Evolutionary conservation across 2,888 invertebrate genomes (phyloP).

Genomic region (Acleris cristana): DNA sequence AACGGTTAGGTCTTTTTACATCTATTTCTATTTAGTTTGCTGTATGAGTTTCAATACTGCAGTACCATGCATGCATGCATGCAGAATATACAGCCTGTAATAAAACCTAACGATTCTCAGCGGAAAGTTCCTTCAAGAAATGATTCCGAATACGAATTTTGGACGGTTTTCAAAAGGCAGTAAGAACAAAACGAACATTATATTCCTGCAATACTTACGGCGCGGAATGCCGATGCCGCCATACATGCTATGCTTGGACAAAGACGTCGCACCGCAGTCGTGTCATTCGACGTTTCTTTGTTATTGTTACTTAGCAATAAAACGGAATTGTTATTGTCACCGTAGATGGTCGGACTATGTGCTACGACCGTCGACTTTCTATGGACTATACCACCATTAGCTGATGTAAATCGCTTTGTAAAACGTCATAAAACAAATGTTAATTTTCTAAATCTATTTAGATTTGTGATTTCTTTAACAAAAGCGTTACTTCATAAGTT

Average conservation of each 20-base stretch:
- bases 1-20: not conserved
- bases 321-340: slow-evolving; percentile 48
- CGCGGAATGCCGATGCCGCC: slow-evolving; percentile 31
- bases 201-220: slow-evolving; percentile 22
- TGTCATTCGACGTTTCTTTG: slow-evolving; percentile 51
- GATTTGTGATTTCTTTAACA: no score
- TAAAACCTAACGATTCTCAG: not conserved
- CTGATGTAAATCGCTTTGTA: not conserved
- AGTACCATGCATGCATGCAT: not conserved
- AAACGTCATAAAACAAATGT: no score
- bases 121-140: slow-evolving; percentile 2
- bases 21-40: not conserved
- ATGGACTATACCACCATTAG: slow-evolving; percentile 1
- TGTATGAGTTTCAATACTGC: not conserved
- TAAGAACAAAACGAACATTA: slow-evolving; percentile 17
- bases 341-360: slow-evolving; percentile 28
- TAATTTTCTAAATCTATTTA: no score
- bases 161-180: slow-evolving; percentile 17
- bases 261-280: slow-evolving; percentile 49
- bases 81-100: not conserved
- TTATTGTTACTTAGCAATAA: slow-evolving; percentile 53
- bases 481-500: no score
- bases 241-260: slow-evolving; percentile 45
- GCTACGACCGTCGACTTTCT: slow-evolving; percentile 15
- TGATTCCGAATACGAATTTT: slow-evolving; percentile 17